Percentiles rank a stretch among this genome's conserved stretches.
Evolutionary conservation across 2,888 invertebrate species (phyloP).

Genomic region (Thelaira solivaga): DNA sequence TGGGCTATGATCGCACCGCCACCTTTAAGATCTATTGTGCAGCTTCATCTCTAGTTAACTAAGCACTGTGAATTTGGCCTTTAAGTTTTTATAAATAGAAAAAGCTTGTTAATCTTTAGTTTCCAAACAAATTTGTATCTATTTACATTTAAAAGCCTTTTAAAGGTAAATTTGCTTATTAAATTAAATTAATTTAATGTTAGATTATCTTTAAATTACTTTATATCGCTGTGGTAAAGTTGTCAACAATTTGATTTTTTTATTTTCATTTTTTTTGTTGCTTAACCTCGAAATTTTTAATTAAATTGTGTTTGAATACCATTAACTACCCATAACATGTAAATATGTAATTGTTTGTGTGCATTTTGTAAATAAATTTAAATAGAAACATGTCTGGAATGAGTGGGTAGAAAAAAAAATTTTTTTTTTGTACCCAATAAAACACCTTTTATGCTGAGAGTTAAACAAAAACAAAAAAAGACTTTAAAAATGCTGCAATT

Average conservation of each 20-base stretch:
- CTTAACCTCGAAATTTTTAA: not conserved
- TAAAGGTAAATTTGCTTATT: not conserved
- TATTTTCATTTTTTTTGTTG: not conserved
- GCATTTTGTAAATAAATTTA: not conserved
- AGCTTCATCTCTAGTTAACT: too few species aligned
- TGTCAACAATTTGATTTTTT: not conserved
- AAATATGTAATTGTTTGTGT: not conserved
- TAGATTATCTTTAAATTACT: not conserved
- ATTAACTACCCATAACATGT: not conserved
- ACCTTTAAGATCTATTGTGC: too few species aligned
- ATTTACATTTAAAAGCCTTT: not conserved
- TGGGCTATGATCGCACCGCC: too few species aligned
- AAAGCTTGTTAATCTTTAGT: too few species aligned
- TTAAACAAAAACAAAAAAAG: not conserved
- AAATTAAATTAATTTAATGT: conserved; percentile 27
- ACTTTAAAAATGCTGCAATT: not conserved
- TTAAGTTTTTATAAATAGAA: too few species aligned
- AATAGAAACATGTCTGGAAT: not conserved
- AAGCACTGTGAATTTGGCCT: too few species aligned
- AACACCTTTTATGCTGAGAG: not conserved
- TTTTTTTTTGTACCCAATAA: not conserved
- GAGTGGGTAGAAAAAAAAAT: not conserved
- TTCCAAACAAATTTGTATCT: too few species aligned
- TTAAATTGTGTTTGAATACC: not conserved
- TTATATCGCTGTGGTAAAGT: not conserved